Evolutionary conservation across 2,113 vertebrate genomes (phyloP).

Genomic region (Apeltes quadracus): DNA sequence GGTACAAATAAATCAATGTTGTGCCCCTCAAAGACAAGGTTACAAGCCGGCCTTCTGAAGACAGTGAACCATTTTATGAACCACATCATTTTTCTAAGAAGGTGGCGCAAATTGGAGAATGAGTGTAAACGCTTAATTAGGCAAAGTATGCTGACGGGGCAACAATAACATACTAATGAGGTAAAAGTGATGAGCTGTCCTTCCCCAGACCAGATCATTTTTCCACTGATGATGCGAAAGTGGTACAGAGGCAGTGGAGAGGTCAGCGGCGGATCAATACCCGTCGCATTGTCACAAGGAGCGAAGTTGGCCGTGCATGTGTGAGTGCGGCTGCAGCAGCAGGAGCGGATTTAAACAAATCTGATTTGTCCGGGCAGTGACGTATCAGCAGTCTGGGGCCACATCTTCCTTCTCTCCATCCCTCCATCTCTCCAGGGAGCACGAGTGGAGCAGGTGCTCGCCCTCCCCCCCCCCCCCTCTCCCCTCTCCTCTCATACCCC

Average conservation of each 20-base stretch:
- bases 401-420: slow-evolving; percentile 65
- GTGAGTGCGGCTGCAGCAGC: slow-evolving; percentile 34
- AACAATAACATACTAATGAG: background rate
- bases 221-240: background rate
- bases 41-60: background rate
- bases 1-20: background rate
- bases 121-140: background rate
- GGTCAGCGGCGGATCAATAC: background rate
- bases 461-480: slow-evolving; percentile 28
- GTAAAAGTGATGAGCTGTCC: background rate
- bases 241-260: background rate
- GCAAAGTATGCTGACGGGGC: background rate
- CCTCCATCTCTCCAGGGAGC: slow-evolving; percentile 69
- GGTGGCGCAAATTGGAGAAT: background rate
- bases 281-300: background rate
- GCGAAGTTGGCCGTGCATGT: slow-evolving; percentile 15
- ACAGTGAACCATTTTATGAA: background rate
- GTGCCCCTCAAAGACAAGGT: background rate
- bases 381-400: slow-evolving; percentile 66
- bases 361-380: slow-evolving; percentile 67
- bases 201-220: background rate
- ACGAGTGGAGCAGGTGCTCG: slow-evolving; percentile 75
- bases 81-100: background rate
- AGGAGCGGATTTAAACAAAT: slow-evolving; percentile 48
- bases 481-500: slow-evolving; percentile 15